A percentile compares a stretch with the other conserved stretches of the same genome.
Conservation (phyloP, 2,113 vertebrate species). For the Chloroceryle aenea region DNA sequence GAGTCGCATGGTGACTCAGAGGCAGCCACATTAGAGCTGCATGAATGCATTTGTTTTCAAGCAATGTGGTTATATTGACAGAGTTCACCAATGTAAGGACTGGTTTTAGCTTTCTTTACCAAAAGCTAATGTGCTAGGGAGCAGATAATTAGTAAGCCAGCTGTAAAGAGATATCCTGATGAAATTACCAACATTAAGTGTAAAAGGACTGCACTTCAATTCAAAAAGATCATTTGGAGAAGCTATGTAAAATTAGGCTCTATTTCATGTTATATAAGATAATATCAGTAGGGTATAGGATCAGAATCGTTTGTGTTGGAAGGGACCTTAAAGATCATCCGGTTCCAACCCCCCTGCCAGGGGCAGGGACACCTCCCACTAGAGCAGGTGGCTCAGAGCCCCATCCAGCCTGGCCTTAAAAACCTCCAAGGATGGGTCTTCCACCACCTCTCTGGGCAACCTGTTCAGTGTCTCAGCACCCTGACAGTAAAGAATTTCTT, state of each 20-base stretch:
- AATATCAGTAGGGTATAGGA: not conserved
- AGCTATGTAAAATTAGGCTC: not conserved
- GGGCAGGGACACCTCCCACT: not conserved
- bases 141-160: fast-evolving
- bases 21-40: not conserved
- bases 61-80: not conserved
- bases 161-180: not conserved
- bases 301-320: not conserved
- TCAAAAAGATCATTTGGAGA: not conserved
- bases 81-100: not conserved
- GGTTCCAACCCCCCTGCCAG: not conserved
- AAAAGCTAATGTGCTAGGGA: not conserved
- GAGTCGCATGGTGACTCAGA: not conserved
- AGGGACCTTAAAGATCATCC: not conserved
- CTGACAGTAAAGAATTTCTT: not conserved
- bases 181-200: not conserved
- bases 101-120: not conserved
- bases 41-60: not conserved
- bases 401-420: not conserved
- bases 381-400: not conserved
- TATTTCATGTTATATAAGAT: not conserved
- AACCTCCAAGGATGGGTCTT: not conserved
- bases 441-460: not conserved
- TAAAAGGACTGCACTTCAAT: not conserved
- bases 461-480: not conserved